Evolutionary conservation across 2,113 vertebrate species (phyloP), one percentile per base, ranked within the genome.

Genomic region (Cyphomyrus plagiostoma): DNA sequence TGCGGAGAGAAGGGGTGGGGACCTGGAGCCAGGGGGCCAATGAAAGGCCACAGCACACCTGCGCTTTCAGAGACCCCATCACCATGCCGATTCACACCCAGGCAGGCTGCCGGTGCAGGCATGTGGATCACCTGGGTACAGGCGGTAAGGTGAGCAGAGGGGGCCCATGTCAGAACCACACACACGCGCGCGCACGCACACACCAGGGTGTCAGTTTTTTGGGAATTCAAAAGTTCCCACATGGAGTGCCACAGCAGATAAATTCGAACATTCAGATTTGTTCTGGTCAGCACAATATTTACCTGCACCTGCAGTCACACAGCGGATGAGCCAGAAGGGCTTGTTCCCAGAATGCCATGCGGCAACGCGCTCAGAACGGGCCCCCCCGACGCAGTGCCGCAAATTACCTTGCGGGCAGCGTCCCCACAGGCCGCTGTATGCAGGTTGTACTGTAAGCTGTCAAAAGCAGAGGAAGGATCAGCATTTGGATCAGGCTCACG

Each of bases 161-260:
- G 66, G 66, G 66, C 10, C 2, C 62, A 26, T 9, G 26, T 26
- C 62, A 70, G 19, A 6, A 21, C 4, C 6, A 19, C 15, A 53
- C 52, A 13, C 49, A 13, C 49, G 10, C 11, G 13, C 49, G 3
- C 49, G 15, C 50, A 15, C 50, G 6, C 50, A 52, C 15, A 52
- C 19, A 58, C 21, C 1, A 1, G 21, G 56, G 56, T 82, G 70
- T 30, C 70, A 39, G 49, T 50, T 91, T 53, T 48, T 50, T 26
- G 53, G 35, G 39, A 77, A 66, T 49, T 50, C 1, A 2, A 90
- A 82, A 92, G 87, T 46, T 88, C 87, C 15, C 42, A 30, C 23
- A 30, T 35, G 21, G 17, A 19, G 21, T 52, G 49, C 35, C 8
- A 6, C 87, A 17, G 35, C 8, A 19, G 4, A n/a, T 21, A 10